A percentile compares a stretch with the other conserved stretches of the same genome.
Evolutionary conservation across 2,113 vertebrate genomes (phyloP).

Genomic region (Scalopus aquaticus): DNA sequence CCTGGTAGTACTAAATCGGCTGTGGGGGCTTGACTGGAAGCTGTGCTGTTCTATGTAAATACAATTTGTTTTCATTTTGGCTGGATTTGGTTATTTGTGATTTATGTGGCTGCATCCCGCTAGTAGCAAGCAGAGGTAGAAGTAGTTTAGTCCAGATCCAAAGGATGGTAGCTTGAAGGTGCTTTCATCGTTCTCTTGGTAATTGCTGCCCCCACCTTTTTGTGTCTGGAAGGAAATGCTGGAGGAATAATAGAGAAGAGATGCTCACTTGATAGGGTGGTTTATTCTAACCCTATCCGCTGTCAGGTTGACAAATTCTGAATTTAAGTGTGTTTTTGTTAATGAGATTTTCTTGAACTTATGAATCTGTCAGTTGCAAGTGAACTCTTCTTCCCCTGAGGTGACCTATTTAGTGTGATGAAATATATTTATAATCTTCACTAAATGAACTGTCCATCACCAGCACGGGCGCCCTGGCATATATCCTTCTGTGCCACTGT

Average conservation of each 20-base stretch:
- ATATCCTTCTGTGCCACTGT: not conserved
- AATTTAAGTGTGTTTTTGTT: constrained; percentile 59
- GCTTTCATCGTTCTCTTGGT: constrained; percentile 16
- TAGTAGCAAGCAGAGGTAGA: not conserved
- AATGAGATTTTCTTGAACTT: constrained; percentile 52
- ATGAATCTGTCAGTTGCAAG: constrained; percentile 26
- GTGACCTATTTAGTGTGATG: constrained; percentile 10
- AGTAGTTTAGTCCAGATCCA: not conserved
- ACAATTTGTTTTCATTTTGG: constrained; percentile 1
- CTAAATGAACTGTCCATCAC: constrained; percentile 30
- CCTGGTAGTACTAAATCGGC: not conserved
- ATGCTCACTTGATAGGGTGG: constrained; percentile 29
- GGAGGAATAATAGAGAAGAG: constrained; percentile 3
- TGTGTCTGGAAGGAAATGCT: constrained; percentile 6
- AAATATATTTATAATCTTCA: constrained; percentile 33
- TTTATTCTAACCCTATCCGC: constrained; percentile 14
- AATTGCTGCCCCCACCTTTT: not conserved
- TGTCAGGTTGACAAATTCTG: constrained; percentile 1
- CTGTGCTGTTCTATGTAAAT: not conserved
- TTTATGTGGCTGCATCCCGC: not conserved
- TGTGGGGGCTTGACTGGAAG: not conserved
- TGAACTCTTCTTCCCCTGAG: not conserved
- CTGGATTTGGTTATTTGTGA: not conserved
- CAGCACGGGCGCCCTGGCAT: not conserved
- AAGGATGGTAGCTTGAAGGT: not conserved